A percentile compares a stretch with the other conserved stretches of the same genome.
phyloP scores from a whole-genome alignment of 2,888 invertebrate species.

The Hartigia nigra region DNA sequence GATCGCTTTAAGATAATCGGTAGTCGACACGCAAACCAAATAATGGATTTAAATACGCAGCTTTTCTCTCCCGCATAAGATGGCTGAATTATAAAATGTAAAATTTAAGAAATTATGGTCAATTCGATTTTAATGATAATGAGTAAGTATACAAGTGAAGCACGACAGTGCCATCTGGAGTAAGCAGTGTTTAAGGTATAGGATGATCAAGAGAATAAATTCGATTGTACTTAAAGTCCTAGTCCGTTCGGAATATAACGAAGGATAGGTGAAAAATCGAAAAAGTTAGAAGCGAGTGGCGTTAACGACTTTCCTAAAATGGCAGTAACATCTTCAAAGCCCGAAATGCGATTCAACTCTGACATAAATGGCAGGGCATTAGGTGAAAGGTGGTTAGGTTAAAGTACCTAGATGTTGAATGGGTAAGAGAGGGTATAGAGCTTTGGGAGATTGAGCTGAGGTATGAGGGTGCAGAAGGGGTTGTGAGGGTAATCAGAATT shows the following conservation, averaged over 20 bases:
- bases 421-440: background rate
- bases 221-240: background rate
- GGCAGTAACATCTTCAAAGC: slow-evolving; percentile 43
- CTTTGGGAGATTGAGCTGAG: background rate
- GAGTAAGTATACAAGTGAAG: background rate
- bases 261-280: slow-evolving; percentile 14
- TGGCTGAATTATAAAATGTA: background rate
- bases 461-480: slow-evolving; percentile 24
- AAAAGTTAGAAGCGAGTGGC: slow-evolving; percentile 24
- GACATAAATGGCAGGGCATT: slow-evolving; percentile 51
- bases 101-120: background rate
- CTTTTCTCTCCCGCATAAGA: background rate
- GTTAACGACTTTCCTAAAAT: slow-evolving; percentile 42
- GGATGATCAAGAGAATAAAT: background rate
- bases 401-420: background rate
- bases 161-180: background rate
- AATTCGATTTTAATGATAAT: background rate
- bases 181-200: background rate
- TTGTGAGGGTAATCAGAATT: slow-evolving; percentile 48
- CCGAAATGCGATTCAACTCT: slow-evolving; percentile 44
- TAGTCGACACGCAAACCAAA: slow-evolving; percentile 24
- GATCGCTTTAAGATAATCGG: slow-evolving; percentile 29
- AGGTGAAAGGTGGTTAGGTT: slow-evolving; percentile 24
- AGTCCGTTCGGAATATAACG: background rate
- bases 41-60: slow-evolving; percentile 23